Percentiles rank a stretch among this genome's conserved stretches.
phyloP scores from a whole-genome alignment of 2,113 vertebrate species.

The Connochaetes taurinus region DNA sequence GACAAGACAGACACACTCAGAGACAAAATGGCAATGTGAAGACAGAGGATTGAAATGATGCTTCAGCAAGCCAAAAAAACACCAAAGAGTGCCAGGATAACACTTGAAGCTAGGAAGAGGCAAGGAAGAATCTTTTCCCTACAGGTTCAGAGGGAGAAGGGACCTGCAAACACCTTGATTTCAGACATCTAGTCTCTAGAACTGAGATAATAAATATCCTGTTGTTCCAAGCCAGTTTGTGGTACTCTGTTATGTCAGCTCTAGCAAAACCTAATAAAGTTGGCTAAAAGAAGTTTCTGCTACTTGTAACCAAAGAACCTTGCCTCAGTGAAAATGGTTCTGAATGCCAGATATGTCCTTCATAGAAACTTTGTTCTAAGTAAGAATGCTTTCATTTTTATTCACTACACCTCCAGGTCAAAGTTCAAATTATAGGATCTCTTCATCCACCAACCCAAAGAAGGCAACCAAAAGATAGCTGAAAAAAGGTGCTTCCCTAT shows the following conservation, averaged over 20 bases:
- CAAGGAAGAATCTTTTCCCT: not conserved
- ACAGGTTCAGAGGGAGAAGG: not conserved
- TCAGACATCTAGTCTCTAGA: not conserved
- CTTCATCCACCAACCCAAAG: not conserved
- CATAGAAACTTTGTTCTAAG: not conserved
- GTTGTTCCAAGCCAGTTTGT: not conserved
- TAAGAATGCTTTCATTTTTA: not conserved
- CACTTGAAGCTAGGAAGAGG: not conserved
- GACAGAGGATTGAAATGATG: not conserved
- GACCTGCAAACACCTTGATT: not conserved
- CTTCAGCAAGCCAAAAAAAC: not conserved
- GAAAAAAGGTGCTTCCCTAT: not conserved
- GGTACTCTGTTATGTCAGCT: not conserved
- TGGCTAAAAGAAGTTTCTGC: not conserved
- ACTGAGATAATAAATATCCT: not conserved
- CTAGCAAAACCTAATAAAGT: not conserved
- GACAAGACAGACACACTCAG: not conserved
- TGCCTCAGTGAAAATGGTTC: not conserved
- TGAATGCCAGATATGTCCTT: not conserved
- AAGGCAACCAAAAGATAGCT: not conserved
- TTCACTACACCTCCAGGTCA: not conserved
- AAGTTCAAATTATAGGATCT: not conserved
- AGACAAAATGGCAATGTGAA: not conserved
- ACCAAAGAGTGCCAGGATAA: not conserved
- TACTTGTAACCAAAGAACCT: not conserved